Evolutionary conservation across 2,888 invertebrate species (phyloP).

Genomic region (Microplitis deprimator): DNA sequence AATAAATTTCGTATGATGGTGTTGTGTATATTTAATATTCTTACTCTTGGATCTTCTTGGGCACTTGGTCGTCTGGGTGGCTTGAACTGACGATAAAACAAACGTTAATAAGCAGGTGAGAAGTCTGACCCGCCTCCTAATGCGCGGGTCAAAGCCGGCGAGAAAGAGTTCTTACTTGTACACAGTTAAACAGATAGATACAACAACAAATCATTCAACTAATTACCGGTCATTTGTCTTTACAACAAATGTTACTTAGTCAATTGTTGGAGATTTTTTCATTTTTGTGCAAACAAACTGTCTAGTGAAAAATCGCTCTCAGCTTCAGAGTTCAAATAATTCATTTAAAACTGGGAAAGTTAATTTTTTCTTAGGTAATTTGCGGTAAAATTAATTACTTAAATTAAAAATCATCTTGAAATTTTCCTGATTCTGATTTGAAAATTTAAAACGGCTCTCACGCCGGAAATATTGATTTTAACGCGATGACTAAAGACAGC

Average conservation of each 20-base stretch:
- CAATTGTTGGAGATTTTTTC: not conserved
- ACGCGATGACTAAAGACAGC: too few relatives aligned
- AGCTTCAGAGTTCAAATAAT: too few relatives aligned
- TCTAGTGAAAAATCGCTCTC: too few relatives aligned
- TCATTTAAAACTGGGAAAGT: too few relatives aligned
- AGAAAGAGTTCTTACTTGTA: not conserved
- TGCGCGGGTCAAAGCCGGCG: slow-evolving; percentile 43
- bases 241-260: not conserved
- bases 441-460: too few relatives aligned
- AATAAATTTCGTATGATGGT: slow-evolving; percentile 7
- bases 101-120: slow-evolving; percentile 55
- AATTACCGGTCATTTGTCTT: slow-evolving; percentile 48
- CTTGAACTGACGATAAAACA: slow-evolving; percentile 50
- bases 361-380: too few relatives aligned
- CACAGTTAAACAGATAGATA: slow-evolving; percentile 28
- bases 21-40: slow-evolving; percentile 4
- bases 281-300: not conserved
- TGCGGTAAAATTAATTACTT: too few relatives aligned
- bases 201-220: slow-evolving; percentile 55
- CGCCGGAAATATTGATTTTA: too few relatives aligned
- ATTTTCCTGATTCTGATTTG: too few relatives aligned
- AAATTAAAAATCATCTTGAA: too few relatives aligned
- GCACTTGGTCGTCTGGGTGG: slow-evolving; percentile 26
- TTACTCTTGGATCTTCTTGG: not conserved
- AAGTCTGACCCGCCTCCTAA: slow-evolving; percentile 54